Evolutionary conservation across 2,113 vertebrate species (phyloP).

Genomic region (Tursiops truncatus): DNA sequence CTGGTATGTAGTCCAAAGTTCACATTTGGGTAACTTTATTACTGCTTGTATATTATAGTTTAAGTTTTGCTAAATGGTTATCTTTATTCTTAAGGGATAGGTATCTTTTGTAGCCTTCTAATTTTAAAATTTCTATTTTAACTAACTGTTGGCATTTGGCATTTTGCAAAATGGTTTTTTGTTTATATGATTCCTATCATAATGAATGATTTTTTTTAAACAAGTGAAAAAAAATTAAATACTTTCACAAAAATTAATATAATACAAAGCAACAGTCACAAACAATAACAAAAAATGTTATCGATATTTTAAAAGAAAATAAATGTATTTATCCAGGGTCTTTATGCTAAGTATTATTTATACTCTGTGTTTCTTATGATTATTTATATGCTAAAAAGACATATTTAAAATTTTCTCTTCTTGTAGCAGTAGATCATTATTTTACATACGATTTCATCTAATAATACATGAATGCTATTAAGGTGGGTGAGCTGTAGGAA

Average conservation of each 20-base stretch:
- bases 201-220: not conserved
- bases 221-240: not conserved
- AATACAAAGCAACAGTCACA: not conserved
- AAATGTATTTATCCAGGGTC: not conserved
- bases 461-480: not conserved
- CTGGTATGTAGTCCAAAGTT: not conserved
- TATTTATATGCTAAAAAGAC: not conserved
- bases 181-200: not conserved
- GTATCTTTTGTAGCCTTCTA: not conserved
- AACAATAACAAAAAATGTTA: not conserved
- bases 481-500: not conserved
- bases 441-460: not conserved
- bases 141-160: not conserved
- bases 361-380: not conserved
- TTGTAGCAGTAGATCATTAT: not conserved
- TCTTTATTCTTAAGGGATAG: not conserved
- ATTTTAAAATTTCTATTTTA: not conserved
- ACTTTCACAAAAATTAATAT: not conserved
- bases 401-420: not conserved
- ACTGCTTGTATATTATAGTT: not conserved
- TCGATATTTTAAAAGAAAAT: slow-evolving; percentile 15
- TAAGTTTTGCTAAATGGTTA: not conserved
- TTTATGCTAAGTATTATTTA: not conserved
- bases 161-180: not conserved
- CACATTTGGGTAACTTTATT: not conserved